Conservation (phyloP, 2,113 vertebrate genomes). For the Prinia subflava region DNA sequence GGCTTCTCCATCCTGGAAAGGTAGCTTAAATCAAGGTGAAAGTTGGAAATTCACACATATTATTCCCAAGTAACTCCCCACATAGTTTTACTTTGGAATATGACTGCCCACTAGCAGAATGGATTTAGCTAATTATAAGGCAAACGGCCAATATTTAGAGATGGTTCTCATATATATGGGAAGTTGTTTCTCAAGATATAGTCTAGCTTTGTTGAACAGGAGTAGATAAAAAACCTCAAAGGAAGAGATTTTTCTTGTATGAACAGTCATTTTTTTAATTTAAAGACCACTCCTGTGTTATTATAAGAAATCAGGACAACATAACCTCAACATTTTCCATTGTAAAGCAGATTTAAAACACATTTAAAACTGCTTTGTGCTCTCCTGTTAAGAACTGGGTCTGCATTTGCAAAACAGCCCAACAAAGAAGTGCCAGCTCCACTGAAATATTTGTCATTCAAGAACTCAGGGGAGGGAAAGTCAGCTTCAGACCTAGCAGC, state of each 20-base stretch:
- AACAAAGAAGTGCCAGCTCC: neutral
- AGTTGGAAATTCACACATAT: neutral
- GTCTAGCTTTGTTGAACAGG: neutral
- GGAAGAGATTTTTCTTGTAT: neutral
- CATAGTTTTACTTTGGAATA: neutral
- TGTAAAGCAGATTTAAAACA: neutral
- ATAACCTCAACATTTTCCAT: neutral
- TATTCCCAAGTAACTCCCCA: neutral
- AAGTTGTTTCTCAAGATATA: neutral
- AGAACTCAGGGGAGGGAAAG: neutral
- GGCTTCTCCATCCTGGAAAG: neutral
- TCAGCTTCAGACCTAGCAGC: neutral
- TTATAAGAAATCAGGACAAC: neutral
- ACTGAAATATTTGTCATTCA: neutral
- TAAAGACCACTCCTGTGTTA: neutral
- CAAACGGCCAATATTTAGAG: neutral
- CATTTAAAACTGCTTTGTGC: neutral
- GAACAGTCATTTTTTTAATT: neutral
- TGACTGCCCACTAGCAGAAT: neutral
- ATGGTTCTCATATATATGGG: neutral
- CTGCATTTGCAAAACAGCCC: neutral
- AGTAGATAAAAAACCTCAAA: neutral
- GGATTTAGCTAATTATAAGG: neutral
- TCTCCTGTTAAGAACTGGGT: neutral
- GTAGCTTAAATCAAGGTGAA: neutral